Conservation (phyloP, 2,113 vertebrate genomes). For the Tragelaphus strepsiceros region DNA sequence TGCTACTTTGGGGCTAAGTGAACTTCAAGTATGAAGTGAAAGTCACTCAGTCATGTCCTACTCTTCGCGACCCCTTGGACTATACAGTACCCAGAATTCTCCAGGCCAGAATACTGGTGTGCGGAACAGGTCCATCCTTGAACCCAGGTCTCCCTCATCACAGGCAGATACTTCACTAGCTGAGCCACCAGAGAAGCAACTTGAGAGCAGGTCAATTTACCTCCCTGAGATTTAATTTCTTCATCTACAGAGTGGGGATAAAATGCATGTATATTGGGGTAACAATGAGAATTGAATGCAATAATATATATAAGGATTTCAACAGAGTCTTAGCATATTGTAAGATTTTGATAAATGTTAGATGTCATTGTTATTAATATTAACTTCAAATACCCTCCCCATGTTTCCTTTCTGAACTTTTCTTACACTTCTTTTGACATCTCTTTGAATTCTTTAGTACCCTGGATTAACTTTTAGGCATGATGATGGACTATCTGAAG, state of each 20-base stretch:
- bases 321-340: neutral
- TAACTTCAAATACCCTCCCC: constrained; percentile 48
- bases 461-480: constrained; percentile 63
- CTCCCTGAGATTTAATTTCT: neutral
- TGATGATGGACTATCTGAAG: constrained; percentile 56
- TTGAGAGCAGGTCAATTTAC: neutral
- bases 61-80: rapidly evolving
- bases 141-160: neutral
- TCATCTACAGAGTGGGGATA: neutral
- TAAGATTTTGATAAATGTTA: constrained; percentile 65
- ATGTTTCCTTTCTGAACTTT: constrained; percentile 72
- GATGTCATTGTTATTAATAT: constrained; percentile 63
- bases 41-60: neutral
- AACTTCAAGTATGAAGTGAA: neutral
- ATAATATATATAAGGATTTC: neutral
- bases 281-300: neutral
- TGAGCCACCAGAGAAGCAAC: neutral
- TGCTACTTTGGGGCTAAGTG: neutral
- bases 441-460: constrained; percentile 67
- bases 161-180: neutral
- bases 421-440: constrained; percentile 66
- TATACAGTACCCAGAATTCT: neutral
- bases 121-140: neutral
- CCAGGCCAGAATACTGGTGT: neutral
- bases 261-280: neutral